Conservation (phyloP, 2,797 vertebrate genomes). For the Antennarius maculatus region DNA sequence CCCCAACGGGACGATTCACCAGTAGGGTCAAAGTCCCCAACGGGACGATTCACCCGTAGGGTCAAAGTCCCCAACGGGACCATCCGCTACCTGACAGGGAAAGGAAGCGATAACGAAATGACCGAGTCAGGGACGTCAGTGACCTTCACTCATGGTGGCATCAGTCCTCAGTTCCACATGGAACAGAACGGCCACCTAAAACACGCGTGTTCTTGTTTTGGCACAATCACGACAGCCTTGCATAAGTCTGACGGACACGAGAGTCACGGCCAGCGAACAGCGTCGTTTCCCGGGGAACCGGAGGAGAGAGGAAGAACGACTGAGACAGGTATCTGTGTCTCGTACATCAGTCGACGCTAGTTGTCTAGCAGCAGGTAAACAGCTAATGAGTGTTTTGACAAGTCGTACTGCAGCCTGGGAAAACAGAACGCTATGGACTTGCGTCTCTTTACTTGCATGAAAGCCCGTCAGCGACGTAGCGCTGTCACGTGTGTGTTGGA, state of each 20-base stretch:
- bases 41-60: too few relatives aligned
- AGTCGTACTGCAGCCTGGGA: too few relatives aligned
- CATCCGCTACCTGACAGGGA: conserved; percentile 58
- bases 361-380: not conserved
- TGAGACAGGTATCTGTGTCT: not conserved
- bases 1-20: too few relatives aligned
- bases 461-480: too few relatives aligned
- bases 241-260: conserved; percentile 23
- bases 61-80: too few relatives aligned
- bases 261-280: not conserved
- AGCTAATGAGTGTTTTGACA: too few relatives aligned
- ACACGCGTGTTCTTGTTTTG: conserved; percentile 28
- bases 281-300: not conserved
- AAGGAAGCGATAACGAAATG: conserved; percentile 27
- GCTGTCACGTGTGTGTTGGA: too few relatives aligned
- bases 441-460: too few relatives aligned
- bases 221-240: conserved; percentile 35
- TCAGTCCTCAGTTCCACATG: conserved; percentile 36
- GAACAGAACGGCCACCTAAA: conserved; percentile 29
- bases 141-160: conserved; percentile 55
- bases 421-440: too few relatives aligned
- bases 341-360: too few relatives aligned
- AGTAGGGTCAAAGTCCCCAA: too few relatives aligned
- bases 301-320: not conserved
- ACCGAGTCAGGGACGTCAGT: not conserved